Evolutionary conservation across 1,140 invertebrate species (phyloP).

Genomic region (Drosophila mayri): DNA sequence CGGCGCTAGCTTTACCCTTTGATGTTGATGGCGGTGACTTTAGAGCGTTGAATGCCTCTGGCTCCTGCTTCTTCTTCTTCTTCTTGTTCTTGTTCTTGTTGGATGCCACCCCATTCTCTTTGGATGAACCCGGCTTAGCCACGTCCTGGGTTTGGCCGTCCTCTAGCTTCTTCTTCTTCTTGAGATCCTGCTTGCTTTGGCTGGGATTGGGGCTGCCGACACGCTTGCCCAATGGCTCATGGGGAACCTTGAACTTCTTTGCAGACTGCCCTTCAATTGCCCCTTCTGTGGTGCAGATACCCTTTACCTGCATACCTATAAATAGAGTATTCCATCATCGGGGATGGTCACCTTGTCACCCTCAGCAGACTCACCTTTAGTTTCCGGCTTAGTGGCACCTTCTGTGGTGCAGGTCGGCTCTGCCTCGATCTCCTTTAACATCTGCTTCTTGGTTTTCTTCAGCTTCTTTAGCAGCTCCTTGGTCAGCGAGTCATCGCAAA

Average conservation of each 20-base stretch:
- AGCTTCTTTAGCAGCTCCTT: neutral
- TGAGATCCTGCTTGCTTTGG: neutral
- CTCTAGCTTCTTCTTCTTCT: neutral
- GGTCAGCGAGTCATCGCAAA: neutral
- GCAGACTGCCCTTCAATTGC: neutral
- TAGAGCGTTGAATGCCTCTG: neutral
- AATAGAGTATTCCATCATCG: too few relatives aligned
- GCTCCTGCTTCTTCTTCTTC: neutral
- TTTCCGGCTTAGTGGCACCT: neutral
- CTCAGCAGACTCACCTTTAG: too few relatives aligned
- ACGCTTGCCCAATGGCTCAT: neutral
- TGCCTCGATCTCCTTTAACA: neutral
- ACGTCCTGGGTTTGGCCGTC: neutral
- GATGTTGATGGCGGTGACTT: neutral
- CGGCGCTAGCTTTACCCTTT: neutral
- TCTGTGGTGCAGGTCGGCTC: neutral
- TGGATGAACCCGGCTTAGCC: neutral
- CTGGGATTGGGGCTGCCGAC: neutral
- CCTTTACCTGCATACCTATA: neutral
- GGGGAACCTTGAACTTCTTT: neutral
- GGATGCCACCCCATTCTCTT: neutral
- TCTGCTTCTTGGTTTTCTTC: too few relatives aligned
- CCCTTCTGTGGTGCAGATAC: neutral
- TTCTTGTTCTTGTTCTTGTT: neutral
- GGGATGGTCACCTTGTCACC: too few relatives aligned